Conservation (phyloP, 2,888 invertebrate species). For the Leptura quadrifasciata region DNA sequence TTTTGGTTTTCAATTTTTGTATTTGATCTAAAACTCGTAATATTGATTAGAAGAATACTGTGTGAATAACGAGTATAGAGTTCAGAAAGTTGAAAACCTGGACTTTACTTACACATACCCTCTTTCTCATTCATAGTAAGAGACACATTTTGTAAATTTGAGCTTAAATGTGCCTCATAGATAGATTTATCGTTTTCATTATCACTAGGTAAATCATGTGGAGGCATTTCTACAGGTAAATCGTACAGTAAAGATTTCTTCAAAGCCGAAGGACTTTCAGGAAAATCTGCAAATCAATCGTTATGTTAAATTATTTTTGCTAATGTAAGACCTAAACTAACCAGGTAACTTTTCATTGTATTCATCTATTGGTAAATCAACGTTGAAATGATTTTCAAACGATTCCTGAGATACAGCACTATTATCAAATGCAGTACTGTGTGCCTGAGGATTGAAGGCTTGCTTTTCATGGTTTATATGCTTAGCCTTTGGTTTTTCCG, state of each 20-base stretch:
- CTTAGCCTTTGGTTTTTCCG: conserved; percentile 66
- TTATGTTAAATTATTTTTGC: background rate
- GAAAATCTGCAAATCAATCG: conserved; percentile 71
- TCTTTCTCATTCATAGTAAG: conserved; percentile 74
- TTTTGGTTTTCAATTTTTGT: background rate
- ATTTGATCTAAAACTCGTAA: background rate
- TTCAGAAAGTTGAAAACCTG: background rate
- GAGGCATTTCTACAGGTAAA: conserved; percentile 76
- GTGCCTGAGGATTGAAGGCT: conserved; percentile 67
- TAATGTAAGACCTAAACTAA: conserved; percentile 44
- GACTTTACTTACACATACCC: conserved; percentile 57
- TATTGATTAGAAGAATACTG: no score
- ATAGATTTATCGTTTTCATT: conserved; percentile 75
- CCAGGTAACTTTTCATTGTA: conserved; percentile 68
- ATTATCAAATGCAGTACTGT: conserved; percentile 64
- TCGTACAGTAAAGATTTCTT: conserved; percentile 76
- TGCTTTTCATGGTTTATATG: conserved; percentile 61
- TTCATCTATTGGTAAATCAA: conserved; percentile 63
- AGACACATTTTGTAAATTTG: conserved; percentile 74
- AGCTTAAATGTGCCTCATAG: conserved; percentile 75
- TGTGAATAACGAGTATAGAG: no score
- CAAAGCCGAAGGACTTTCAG: conserved; percentile 77
- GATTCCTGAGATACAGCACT: conserved; percentile 57
- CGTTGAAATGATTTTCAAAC: conserved; percentile 62
- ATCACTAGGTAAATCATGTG: conserved; percentile 70